phyloP scores from a whole-genome alignment of 2,888 invertebrate genomes.

The Nebria salina region DNA sequence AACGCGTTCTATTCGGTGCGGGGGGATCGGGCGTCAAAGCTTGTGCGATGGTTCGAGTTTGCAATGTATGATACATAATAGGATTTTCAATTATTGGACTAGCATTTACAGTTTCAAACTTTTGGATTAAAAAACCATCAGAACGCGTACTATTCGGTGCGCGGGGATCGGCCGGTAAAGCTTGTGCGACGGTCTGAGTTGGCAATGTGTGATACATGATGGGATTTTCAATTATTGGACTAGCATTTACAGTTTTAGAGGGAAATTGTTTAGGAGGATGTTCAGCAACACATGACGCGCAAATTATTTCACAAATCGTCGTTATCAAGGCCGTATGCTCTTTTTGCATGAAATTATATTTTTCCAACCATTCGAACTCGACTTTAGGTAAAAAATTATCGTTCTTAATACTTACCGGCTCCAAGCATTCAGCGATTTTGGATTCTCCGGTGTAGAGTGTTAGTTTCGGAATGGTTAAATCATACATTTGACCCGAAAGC shows the following conservation, averaged over 20 bases:
- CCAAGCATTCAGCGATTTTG: conserved; percentile 14
- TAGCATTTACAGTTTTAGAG: neutral
- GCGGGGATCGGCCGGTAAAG: too few species aligned
- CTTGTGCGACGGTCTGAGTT: too few species aligned
- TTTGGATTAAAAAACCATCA: too few species aligned
- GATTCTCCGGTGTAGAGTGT: neutral
- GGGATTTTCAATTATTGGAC: too few species aligned
- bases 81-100: too few species aligned
- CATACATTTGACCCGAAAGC: conserved; percentile 18
- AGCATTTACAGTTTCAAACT: too few species aligned
- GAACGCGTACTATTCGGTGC: too few species aligned
- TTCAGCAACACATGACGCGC: neutral
- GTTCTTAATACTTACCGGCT: conserved; percentile 20
- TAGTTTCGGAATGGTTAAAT: conserved; percentile 11
- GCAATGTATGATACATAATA: too few species aligned
- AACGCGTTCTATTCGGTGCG: too few species aligned
- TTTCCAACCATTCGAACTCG: conserved; percentile 19
- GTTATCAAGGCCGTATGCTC: conserved; percentile 36
- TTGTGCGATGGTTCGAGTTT: too few species aligned
- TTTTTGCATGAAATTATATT: conserved; percentile 37
- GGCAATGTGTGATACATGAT: too few species aligned
- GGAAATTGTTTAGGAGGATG: neutral
- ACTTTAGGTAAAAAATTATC: conserved; percentile 12
- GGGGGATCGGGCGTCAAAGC: too few species aligned
- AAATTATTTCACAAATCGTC: conserved; percentile 21